Evolutionary conservation across 2,888 invertebrate genomes (phyloP).

Genomic region (Trichogramma dendrolimi): DNA sequence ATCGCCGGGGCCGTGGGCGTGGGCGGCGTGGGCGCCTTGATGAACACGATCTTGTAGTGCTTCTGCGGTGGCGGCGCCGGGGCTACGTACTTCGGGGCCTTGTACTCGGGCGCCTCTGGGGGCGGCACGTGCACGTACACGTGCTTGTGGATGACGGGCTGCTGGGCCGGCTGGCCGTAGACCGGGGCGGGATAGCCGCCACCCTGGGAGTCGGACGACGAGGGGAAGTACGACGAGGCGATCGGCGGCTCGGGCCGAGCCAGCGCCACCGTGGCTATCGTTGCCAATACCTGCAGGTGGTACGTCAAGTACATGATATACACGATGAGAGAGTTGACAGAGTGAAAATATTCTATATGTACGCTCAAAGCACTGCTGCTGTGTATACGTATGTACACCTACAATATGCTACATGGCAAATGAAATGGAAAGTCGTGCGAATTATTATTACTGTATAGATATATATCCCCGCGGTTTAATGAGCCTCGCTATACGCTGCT

Average conservation of each 20-base stretch:
- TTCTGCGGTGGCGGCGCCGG: constrained; percentile 63
- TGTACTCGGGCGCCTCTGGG: constrained; percentile 73
- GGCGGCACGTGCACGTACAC: constrained; percentile 89
- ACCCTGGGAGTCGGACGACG: constrained; percentile 27
- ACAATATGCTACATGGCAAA: too few relatives aligned
- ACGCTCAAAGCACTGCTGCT: too few relatives aligned
- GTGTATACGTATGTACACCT: too few relatives aligned
- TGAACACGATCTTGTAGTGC: constrained; percentile 81
- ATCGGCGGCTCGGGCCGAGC: constrained; percentile 50
- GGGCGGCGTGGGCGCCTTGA: constrained; percentile 62
- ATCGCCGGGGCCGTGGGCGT: constrained; percentile 54
- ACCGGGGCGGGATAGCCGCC: constrained; percentile 35
- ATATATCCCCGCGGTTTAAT: too few relatives aligned
- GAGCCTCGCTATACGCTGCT: too few relatives aligned
- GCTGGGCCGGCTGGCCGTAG: constrained; percentile 60
- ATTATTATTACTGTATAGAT: too few relatives aligned
- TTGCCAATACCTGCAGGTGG: constrained; percentile 26
- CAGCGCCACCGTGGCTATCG: constrained; percentile 46
- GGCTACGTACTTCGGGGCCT: constrained; percentile 60
- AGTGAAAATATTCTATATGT: too few relatives aligned
- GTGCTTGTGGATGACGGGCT: constrained; percentile 79
- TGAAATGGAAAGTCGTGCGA: too few relatives aligned
- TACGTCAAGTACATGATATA: too few relatives aligned
- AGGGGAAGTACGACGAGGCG: constrained; percentile 39
- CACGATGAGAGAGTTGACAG: too few relatives aligned